These are phyloP conservation scores for Huso huso DNA, from an alignment of 2,797 vertebrate species.

Conservation along the genomic window DNA sequence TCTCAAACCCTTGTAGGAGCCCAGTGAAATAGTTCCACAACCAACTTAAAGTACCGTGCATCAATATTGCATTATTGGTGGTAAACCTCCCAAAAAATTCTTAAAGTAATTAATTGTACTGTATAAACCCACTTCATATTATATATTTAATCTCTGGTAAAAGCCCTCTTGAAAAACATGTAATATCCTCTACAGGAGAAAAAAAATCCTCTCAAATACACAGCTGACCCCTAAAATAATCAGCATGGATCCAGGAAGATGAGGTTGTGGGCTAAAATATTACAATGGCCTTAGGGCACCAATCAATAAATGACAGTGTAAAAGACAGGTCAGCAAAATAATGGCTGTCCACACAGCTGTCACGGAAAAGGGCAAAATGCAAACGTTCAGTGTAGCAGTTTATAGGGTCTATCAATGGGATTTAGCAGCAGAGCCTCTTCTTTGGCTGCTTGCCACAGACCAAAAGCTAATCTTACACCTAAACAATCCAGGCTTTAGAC, in stretches of 20 bases:
- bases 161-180: too few species aligned
- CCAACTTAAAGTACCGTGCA: too few species aligned
- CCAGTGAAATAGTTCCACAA: too few species aligned
- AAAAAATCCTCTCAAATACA: not conserved
- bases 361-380: conserved; percentile 18
- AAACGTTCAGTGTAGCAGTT: conserved; percentile 12
- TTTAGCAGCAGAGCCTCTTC: conserved; percentile 24
- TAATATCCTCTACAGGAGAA: not conserved
- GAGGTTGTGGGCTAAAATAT: not conserved
- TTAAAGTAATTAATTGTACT: too few species aligned
- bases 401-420: conserved; percentile 18
- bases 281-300: not conserved
- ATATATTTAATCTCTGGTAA: too few species aligned
- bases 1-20: too few species aligned
- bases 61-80: too few species aligned
- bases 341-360: conserved; percentile 19
- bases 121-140: too few species aligned
- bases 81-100: too few species aligned
- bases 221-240: not conserved
- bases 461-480: conserved; percentile 38
- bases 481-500: conserved; percentile 35
- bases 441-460: conserved; percentile 33
- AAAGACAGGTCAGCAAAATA: conserved; percentile 27
- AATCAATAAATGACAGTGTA: not conserved
- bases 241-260: not conserved